Conservation (phyloP, 23 tunicate species). For the Botrylloides violaceus region DNA sequence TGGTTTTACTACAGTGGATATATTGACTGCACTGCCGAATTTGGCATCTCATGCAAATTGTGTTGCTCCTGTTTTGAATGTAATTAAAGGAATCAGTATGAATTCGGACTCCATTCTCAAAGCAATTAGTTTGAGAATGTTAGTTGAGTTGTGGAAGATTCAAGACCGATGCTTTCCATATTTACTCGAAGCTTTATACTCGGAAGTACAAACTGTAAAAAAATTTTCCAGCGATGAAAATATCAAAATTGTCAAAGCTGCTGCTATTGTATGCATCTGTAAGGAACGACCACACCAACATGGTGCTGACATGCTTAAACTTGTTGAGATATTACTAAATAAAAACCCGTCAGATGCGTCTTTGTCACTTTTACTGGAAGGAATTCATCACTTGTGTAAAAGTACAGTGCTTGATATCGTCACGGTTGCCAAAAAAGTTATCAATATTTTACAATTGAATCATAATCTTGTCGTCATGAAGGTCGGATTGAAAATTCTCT, state of each 20-base stretch:
- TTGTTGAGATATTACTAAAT: background rate
- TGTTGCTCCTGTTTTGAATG: conserved; percentile 32
- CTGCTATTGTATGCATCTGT: conserved; percentile 36
- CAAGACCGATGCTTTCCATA: conserved; percentile 63
- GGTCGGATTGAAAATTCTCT: conserved; percentile 27
- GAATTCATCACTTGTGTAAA: conserved; percentile 26
- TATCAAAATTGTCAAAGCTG: conserved; percentile 8
- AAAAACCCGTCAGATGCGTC: background rate
- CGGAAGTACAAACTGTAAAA: background rate
- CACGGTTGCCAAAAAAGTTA: conserved; percentile 29
- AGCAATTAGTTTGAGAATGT: conserved; percentile 24
- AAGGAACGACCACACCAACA: conserved; percentile 26
- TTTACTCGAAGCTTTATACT: conserved; percentile 28
- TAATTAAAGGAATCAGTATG: conserved; percentile 24
- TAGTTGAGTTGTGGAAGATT: conserved; percentile 41
- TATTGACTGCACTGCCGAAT: conserved; percentile 25
- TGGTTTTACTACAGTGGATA: background rate
- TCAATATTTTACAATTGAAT: background rate
- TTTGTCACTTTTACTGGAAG: conserved; percentile 27
- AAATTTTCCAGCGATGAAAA: conserved; percentile 1
- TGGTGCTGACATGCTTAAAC: conserved; percentile 38
- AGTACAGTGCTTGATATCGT: conserved; percentile 30
- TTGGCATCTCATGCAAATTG: conserved; percentile 31
- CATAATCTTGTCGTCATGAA: background rate
- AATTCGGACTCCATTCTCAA: background rate